Evolutionary conservation across 2,797 vertebrate species (phyloP), one percentile per base, ranked within the genome.

Genomic region (Telmatherina bonti): DNA sequence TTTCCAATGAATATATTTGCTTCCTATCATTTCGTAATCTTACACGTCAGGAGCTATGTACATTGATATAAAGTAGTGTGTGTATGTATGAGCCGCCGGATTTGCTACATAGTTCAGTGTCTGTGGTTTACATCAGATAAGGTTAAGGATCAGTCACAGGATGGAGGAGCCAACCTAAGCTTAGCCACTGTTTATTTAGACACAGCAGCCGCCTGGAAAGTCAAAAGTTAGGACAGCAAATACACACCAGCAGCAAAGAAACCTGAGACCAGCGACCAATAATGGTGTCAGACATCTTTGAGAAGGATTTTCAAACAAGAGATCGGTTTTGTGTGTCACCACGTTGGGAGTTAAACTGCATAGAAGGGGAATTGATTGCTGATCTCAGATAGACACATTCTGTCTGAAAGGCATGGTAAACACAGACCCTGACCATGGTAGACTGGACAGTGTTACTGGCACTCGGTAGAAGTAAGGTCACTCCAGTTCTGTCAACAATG

Each of bases 101-200:
- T 88, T 78, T 55, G 30, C 62, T 66, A 62, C 74, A 59, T 47
- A 60, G 76, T 52, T 61, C 62, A 26, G 67, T 59, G 68, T 78
- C 70, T 78, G 56, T 65, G 68, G 55, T 70, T 74, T 65, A 70
- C 74, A 85, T 92, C 86, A 89, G 87, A 92, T 92, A 88, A 88
- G 84, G 70, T 18, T 66, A 55, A 70, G 74, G 67, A 82, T 75
- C 62, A 72, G 77, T 89, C 79, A 88, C 85, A 87, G 84, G 79
- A 85, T 75, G 76, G 74, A 62, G 76, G 82, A 76, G 76, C 79
- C 62, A 75, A 85, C 78, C 87, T 86, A 76, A 87, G 85, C 82
- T 74, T 72, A 83, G 68, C 65, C 80, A 16, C 59, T 92, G 91
- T 91, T 91, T 89, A 85, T 90, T 90, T 91, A 85, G 84, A 84